Evolutionary conservation across 1,140 invertebrate species (phyloP), one percentile per base, ranked within the genome.

Genomic region (Penaeus japonicus): DNA sequence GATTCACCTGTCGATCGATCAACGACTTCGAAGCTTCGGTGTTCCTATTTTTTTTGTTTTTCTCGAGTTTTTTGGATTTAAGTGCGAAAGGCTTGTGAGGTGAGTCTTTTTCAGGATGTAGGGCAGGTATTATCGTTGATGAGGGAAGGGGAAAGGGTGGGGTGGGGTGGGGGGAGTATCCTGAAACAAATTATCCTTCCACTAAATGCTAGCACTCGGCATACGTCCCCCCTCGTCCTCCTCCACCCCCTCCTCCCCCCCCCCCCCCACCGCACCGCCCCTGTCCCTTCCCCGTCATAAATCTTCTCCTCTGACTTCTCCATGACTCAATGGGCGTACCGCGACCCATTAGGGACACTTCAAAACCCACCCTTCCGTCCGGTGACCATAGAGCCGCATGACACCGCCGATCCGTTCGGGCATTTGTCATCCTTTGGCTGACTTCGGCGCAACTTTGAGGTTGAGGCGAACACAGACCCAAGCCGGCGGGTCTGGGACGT

Each of bases 131-230:
- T 32, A 35, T 32, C 84, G 79, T 35, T 62, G 27, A 32, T 24
- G 84, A 73, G 78, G 65, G 84, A 73, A 75, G 47, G 47, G 47
- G 47, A 12, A 15, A 15, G 47, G 47, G 73, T 17, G 10, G 32
- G 70, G 84, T 75, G 32, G 39, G 84, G n/a, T 54, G 55, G 20
- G 22, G 57, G 53, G 47, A n/a, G 54, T 30, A 59, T 88, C 54
- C 80, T 78, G 87, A 88, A 84, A 84, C 80, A 88, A 88, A 88
- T 88, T 88, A 88, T 84, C 80, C 80, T 81, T 88, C 81, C 80
- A 78, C 80, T 88, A 88, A 88, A 88, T 84, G 70, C 87, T 88
- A 88, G 87, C 87, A 88, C 87, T 88, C 87, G 87, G 87, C 87
- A 88, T 88, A 88, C 87, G 80, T 55, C 87, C 87, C 70, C 87